Base-by-base conservation (phyloP, 2,113 vertebrate genomes). In the Alligator sinensis region DNA sequence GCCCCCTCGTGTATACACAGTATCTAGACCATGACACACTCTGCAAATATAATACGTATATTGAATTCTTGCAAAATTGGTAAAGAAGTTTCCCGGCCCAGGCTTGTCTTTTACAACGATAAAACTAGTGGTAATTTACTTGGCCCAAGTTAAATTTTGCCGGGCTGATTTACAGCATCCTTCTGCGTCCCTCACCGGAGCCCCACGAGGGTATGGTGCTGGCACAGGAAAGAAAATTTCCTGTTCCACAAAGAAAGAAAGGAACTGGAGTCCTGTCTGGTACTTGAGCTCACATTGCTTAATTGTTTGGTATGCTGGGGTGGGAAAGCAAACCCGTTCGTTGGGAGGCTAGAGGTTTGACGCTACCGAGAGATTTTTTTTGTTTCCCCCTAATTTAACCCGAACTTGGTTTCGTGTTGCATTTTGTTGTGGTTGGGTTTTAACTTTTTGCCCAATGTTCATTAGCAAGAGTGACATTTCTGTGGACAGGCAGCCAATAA, bases 391-490 rank as follows among this genome's bases (percentile, higher is more conserved):
- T 90, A 63, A 87, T 85, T 64, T 72, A 76, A 64, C 82, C 61
- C 3, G 2, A 12, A 1, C 0, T 55, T 60, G 80, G 80, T 95
- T 91, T 12, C 5, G 38, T 5, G 11, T 74, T 16, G 80, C 2
- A 0, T 91, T 93, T 94, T 87, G 82, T 90, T 92, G 2, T 0
- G 64, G 77, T 24, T 34, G 22, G 22, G 68, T 28, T 88, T 93
- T 58, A 90, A 94, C 57, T 90, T 89, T 68, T 74, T 84, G 94
- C 77, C 92, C 28, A 4, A 82, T 90, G 92, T 96, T 96, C 87
- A 93, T 97, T 97, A 97, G 96, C 90, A 89, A 94, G 95, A 96
- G 94, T 97, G 97, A 97, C 96, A 97, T 97, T 97, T 94, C 96
- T 93, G 91, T 84, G 98, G 95, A 95, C 95, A 93, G 97, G 96